Evolutionary conservation across 1,140 invertebrate species (phyloP).

Genomic region (Euura lappo): DNA sequence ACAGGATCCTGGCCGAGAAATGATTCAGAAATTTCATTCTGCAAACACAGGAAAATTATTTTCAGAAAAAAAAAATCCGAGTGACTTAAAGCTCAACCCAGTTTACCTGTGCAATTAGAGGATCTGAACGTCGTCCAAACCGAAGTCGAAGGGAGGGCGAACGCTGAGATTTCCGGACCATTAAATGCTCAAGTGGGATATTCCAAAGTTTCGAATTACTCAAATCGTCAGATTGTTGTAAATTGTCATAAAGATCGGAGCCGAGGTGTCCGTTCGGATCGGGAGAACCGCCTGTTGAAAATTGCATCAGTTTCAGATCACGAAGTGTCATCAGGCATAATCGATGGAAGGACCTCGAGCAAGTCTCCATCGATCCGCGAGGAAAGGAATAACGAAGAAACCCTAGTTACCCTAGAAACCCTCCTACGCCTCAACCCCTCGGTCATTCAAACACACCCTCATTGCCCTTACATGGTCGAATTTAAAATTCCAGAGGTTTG

Average conservation of each 20-base stretch:
- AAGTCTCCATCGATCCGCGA: too few species aligned
- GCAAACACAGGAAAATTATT: neutral
- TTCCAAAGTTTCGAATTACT: neutral
- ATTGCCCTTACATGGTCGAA: too few species aligned
- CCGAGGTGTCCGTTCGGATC: neutral
- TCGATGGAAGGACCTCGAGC: too few species aligned
- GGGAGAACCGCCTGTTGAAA: neutral
- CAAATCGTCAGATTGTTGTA: neutral
- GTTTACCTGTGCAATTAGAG: constrained; percentile 32
- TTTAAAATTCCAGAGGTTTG: too few species aligned
- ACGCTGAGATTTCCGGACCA: constrained; percentile 58
- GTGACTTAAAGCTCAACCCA: neutral
- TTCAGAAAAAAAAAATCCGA: neutral
- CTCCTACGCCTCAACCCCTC: too few species aligned
- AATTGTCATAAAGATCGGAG: neutral
- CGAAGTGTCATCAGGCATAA: too few species aligned
- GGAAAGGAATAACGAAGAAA: too few species aligned
- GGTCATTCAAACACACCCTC: too few species aligned
- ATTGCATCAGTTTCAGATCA: too few species aligned
- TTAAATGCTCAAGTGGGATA: constrained; percentile 45
- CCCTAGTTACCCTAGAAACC: too few species aligned
- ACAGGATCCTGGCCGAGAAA: neutral
- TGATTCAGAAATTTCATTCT: neutral
- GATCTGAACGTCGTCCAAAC: constrained; percentile 53
- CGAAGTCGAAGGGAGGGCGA: constrained; percentile 58